Evolutionary conservation across 2,797 vertebrate species (phyloP), one percentile per base, ranked within the genome.

Genomic region (Sebastes trivittatus): DNA sequence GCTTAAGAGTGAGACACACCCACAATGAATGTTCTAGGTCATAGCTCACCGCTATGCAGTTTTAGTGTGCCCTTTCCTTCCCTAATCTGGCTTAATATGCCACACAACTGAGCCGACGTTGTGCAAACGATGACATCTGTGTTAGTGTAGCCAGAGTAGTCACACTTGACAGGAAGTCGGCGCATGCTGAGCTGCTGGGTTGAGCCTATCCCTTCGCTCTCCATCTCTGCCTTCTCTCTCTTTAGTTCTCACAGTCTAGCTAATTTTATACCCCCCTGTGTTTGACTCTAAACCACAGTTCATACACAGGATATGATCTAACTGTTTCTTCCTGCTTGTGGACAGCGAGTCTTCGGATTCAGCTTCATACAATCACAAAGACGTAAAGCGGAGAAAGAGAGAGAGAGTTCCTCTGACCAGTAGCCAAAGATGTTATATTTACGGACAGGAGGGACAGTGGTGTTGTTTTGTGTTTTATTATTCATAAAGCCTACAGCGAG

Each of bases 301-400:
- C 83, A 78, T 84, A 88, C 76, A 91, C 89, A 94, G 95, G 94
- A 95, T 92, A 65, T 94, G 90, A 95, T 83, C 85, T 88, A 70
- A 81, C 74, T 52, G 46, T 88, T 80, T 78, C 86, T 95, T 96
- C 90, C 92, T 94, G 88, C 87, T 67, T 77, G 58, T 86, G 83
- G 80, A 88, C 80, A 69, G 58, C 23, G 5, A 56, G 62, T 76
- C 64, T 52, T 93, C 82, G 84, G 75, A 92, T 79, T 92, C 87
- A 78, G 73, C 68, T 68, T 69, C 68, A 64, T 66, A 86, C 87
- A 78, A 80, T 81, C 84, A 87, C 78, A 90, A 77, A 75, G 61
- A 74, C 23, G 7, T 67, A n/a, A 66, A 29, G 38, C 38, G 42
- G 42, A 46, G 42, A 46, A 1, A 49, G 38, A 46, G 63, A 49